phyloP scores from a whole-genome alignment of 2,888 invertebrate species.

The Drosophila setosimentum region DNA sequence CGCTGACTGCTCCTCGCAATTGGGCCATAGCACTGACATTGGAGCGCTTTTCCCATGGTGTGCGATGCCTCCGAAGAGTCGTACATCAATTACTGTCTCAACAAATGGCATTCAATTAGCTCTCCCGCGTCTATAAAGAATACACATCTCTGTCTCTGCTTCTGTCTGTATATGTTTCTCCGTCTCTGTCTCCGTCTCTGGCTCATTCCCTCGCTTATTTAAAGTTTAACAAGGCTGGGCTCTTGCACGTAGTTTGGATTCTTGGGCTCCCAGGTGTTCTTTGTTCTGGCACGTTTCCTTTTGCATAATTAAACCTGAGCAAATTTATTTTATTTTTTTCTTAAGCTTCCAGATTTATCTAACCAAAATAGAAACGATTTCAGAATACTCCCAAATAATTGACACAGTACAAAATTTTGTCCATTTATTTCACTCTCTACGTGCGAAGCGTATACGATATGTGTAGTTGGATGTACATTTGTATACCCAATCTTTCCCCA shows the following conservation, averaged over 20 bases:
- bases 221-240: slow-evolving; percentile 62
- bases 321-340: slow-evolving; percentile 29
- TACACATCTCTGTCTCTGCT: neutral
- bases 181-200: neutral
- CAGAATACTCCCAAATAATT: slow-evolving; percentile 50
- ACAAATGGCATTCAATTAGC: slow-evolving; percentile 79
- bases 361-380: slow-evolving; percentile 3
- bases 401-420: slow-evolving; percentile 44
- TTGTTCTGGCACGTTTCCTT: slow-evolving; percentile 64
- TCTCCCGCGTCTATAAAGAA: slow-evolving; percentile 35
- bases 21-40: slow-evolving; percentile 39
- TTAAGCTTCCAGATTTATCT: slow-evolving; percentile 27
- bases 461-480: neutral
- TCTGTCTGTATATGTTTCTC: too few species aligned
- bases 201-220: slow-evolving; percentile 47
- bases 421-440: neutral
- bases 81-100: slow-evolving; percentile 77
- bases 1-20: neutral
- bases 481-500: neutral
- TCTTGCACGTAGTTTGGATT: slow-evolving; percentile 35
- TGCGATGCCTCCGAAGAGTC: slow-evolving; percentile 43
- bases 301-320: slow-evolving; percentile 70
- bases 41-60: slow-evolving; percentile 33
- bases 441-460: slow-evolving; percentile 28
- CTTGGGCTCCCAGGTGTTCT: neutral